These are phyloP conservation scores for Triops longicaudatus DNA, from an alignment of 1,140 invertebrate species.

Conservation along the genomic window DNA sequence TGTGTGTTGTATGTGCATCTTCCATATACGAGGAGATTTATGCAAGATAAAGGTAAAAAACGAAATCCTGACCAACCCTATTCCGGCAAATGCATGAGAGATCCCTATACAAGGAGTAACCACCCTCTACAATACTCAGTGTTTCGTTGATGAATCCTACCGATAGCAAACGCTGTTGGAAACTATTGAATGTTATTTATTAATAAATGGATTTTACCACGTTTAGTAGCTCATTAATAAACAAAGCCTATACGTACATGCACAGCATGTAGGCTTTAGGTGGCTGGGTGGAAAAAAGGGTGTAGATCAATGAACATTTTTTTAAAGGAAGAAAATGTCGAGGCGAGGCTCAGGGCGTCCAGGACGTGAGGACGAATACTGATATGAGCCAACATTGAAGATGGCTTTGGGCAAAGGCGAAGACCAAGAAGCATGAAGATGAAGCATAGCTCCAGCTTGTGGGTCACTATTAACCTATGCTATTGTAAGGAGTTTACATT, in stretches of 20 bases:
- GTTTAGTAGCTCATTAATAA: background rate
- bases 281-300: background rate
- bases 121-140: too few relatives aligned
- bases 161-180: background rate
- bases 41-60: background rate
- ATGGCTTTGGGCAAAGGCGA: conserved; percentile 3
- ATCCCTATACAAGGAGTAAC: background rate
- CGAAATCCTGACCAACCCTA: background rate
- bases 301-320: background rate
- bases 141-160: too few relatives aligned
- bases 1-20: background rate
- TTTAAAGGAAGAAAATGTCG: background rate
- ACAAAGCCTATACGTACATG: background rate
- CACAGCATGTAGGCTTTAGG: background rate
- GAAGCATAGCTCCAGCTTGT: background rate
- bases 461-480: background rate
- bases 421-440: conserved; percentile 11
- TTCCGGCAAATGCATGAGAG: background rate
- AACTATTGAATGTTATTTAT: background rate
- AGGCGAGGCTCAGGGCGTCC: background rate
- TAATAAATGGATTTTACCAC: background rate
- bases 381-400: background rate
- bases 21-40: background rate
- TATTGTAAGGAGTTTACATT: background rate
- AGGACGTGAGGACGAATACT: conserved; percentile 3